Evolutionary conservation across 2,797 vertebrate genomes (phyloP).

Genomic region (Myotis planiceps): DNA sequence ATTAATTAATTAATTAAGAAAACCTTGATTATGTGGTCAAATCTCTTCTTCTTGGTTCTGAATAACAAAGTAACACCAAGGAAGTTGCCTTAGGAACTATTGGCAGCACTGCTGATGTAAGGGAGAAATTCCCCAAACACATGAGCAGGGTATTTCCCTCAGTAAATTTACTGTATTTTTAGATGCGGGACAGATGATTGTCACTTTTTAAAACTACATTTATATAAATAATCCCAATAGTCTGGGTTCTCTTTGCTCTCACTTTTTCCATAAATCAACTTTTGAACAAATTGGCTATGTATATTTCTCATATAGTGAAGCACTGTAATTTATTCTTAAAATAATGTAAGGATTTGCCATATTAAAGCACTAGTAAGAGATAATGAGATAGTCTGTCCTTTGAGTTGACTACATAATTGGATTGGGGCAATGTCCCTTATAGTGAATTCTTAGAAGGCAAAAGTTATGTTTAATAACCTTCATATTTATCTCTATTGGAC

Average conservation of each 20-base stretch:
- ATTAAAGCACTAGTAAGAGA: neutral
- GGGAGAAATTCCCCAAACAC: neutral
- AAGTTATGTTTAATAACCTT: neutral
- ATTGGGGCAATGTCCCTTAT: neutral
- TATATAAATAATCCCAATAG: neutral
- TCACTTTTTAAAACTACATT: neutral
- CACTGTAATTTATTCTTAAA: neutral
- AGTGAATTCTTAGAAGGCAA: neutral
- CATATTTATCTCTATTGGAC: neutral
- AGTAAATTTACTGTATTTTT: neutral
- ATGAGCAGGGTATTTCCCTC: neutral
- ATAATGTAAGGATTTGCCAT: neutral
- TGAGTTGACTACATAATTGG: neutral
- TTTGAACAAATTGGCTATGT: neutral
- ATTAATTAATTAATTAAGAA: too few species aligned
- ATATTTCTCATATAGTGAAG: neutral
- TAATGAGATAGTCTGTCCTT: neutral
- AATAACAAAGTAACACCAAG: neutral
- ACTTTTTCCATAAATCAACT: neutral
- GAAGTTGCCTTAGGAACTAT: neutral
- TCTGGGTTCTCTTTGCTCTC: neutral
- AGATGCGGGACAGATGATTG: neutral
- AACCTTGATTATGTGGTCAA: neutral
- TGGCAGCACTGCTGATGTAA: neutral
- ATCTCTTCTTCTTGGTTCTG: neutral